Conservation (phyloP, 2,888 invertebrate genomes). For the Ceramica pisi region DNA sequence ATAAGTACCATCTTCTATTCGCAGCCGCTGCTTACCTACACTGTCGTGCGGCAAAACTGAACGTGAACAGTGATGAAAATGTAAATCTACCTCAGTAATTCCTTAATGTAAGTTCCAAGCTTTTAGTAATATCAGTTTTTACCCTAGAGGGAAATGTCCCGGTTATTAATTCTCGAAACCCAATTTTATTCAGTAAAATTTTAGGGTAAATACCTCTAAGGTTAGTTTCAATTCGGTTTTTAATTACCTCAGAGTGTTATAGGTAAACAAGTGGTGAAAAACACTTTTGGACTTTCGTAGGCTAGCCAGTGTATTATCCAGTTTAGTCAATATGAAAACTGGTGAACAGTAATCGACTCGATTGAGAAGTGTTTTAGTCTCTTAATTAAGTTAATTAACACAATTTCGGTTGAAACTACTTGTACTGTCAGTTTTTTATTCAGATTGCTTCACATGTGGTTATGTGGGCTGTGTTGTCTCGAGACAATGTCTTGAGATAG, state of each 20-base stretch:
- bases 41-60: neutral
- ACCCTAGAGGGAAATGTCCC: conserved; percentile 25
- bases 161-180: conserved; percentile 42
- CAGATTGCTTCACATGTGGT: neutral
- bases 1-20: conserved; percentile 35
- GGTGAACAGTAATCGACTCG: neutral
- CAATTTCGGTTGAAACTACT: neutral
- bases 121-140: conserved; percentile 50
- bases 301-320: neutral
- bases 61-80: conserved; percentile 48
- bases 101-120: conserved; percentile 28
- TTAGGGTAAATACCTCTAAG: neutral
- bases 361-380: neutral
- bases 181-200: conserved; percentile 28
- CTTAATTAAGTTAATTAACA: neutral
- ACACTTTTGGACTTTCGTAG: neutral
- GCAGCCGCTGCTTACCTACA: conserved; percentile 10
- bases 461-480: neutral
- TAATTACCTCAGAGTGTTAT: conserved; percentile 13
- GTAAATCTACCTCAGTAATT: conserved; percentile 52
- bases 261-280: conserved; percentile 2
- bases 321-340: neutral
- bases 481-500: no score
- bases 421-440: neutral
- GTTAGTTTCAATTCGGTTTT: conserved; percentile 8